Evolutionary conservation across 64 coral and sea anemone species (phyloP).

Genomic region (Trachythela sp.): DNA sequence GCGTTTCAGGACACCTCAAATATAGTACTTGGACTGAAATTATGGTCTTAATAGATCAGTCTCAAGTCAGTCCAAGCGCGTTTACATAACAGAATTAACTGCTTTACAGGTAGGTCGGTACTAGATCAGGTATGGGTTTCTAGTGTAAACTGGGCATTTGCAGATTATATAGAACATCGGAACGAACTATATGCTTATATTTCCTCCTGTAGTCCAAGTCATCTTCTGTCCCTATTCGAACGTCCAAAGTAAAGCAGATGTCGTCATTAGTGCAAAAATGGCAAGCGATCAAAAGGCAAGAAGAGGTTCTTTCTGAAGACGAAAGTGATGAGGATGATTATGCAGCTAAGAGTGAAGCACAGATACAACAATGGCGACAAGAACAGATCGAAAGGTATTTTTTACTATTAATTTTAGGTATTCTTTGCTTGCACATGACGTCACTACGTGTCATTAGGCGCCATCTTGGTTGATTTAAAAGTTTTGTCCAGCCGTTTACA

Average conservation of each 20-base stretch:
- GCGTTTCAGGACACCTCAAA: no score
- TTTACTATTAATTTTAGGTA: no score
- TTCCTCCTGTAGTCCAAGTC: neutral
- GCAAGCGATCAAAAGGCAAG: slow-evolving; percentile 9
- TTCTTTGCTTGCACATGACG: no score
- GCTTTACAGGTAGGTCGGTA: no score
- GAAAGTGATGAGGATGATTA: slow-evolving; percentile 1
- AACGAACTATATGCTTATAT: neutral
- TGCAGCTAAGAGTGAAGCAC: neutral
- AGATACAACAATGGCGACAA: neutral
- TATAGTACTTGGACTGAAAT: no score
- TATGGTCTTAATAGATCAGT: no score
- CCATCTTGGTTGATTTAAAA: no score
- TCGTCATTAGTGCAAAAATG: slow-evolving; percentile 10
- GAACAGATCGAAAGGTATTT: slow-evolving; percentile 1
- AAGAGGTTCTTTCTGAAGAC: neutral
- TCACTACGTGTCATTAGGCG: no score
- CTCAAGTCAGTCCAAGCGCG: no score
- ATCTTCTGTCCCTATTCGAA: neutral
- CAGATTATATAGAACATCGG: no score
- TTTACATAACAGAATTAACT: no score
- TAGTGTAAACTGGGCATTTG: neutral
- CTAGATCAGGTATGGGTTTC: neutral
- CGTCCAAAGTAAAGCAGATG: slow-evolving; percentile 11
- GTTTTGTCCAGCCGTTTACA: no score